A percentile compares a stretch with the other conserved stretches of the same genome.
These are phyloP conservation scores for Tyria jacobaeae DNA, from an alignment of 2,888 invertebrate species.

Conservation along the genomic window DNA sequence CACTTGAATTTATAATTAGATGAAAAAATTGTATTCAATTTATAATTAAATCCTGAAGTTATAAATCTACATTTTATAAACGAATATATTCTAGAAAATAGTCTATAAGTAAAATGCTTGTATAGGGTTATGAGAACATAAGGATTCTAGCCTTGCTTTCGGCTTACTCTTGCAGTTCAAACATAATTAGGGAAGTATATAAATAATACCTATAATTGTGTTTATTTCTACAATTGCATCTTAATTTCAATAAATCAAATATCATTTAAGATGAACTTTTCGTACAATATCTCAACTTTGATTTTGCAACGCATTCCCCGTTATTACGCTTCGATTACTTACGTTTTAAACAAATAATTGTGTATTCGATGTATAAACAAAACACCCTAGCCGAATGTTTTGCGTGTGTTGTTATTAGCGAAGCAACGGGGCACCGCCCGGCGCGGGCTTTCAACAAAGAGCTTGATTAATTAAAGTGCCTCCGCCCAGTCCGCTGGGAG, in stretches of 20 bases:
- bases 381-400: slow-evolving; percentile 70
- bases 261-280: slow-evolving; percentile 41
- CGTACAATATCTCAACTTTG: slow-evolving; percentile 47
- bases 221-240: too few relatives aligned
- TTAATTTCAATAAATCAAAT: too few relatives aligned
- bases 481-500: slow-evolving; percentile 78
- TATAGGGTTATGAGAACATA: too few relatives aligned
- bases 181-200: too few relatives aligned
- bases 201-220: too few relatives aligned
- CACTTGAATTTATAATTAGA: neutral
- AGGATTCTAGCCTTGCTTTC: too few relatives aligned
- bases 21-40: too few relatives aligned
- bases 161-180: too few relatives aligned
- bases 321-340: slow-evolving; percentile 70
- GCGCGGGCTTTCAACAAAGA: slow-evolving; percentile 72
- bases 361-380: slow-evolving; percentile 69
- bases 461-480: slow-evolving; percentile 85
- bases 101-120: too few relatives aligned
- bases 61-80: too few relatives aligned
- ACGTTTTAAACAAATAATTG: slow-evolving; percentile 75
- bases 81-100: too few relatives aligned
- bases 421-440: slow-evolving; percentile 67
- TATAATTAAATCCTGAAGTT: too few relatives aligned
- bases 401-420: slow-evolving; percentile 75
- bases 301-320: slow-evolving; percentile 47